Percentiles rank a stretch among this genome's conserved stretches.
phyloP scores from a whole-genome alignment of 2,888 invertebrate genomes.

The Spisula solida region DNA sequence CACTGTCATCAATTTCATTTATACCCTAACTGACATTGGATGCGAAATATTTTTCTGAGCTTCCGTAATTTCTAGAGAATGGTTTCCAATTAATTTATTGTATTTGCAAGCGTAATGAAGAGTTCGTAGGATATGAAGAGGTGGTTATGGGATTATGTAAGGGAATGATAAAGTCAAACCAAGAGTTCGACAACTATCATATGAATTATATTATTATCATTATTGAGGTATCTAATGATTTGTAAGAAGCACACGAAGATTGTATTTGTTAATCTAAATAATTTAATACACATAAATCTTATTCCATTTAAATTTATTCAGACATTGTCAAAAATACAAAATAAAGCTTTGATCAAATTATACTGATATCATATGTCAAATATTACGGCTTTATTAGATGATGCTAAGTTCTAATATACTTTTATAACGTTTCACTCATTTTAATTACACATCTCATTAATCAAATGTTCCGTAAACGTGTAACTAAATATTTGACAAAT shows the following conservation, averaged over 20 bases:
- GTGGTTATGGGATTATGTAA: too few relatives aligned
- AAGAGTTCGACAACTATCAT: too few relatives aligned
- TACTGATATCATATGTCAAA: neutral
- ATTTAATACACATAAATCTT: neutral
- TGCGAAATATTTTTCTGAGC: too few relatives aligned
- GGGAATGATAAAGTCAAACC: too few relatives aligned
- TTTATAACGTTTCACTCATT: neutral
- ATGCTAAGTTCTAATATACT: neutral
- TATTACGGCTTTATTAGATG: neutral
- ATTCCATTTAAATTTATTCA: neutral
- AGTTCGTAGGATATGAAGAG: too few relatives aligned
- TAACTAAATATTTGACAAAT: conserved; percentile 21
- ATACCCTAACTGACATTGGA: too few relatives aligned
- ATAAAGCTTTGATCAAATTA: neutral
- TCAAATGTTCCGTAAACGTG: neutral
- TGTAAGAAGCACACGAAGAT: neutral
- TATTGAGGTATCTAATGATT: neutral
- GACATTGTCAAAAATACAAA: neutral
- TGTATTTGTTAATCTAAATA: neutral
- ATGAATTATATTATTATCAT: neutral
- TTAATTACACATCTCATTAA: neutral
- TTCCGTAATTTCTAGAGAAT: too few relatives aligned
- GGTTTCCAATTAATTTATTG: too few relatives aligned
- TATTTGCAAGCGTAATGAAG: too few relatives aligned
- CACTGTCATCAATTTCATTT: too few relatives aligned